Conservation (phyloP, 2,888 invertebrate species). For the Resseliella maxima region DNA sequence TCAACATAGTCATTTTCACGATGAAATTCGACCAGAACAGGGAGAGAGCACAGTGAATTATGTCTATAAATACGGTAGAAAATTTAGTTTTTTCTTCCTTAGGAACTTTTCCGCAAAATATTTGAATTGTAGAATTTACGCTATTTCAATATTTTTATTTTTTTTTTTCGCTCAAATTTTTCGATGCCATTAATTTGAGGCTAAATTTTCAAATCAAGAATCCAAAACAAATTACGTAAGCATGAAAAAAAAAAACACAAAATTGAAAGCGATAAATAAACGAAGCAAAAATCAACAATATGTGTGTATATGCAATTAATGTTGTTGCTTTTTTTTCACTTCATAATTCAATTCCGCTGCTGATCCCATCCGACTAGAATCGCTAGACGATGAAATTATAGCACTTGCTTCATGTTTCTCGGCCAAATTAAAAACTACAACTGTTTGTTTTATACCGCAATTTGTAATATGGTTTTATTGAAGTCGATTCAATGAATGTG, state of each 20-base stretch:
- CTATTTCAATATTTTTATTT: not conserved
- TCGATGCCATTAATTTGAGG: not conserved
- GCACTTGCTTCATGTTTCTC: conserved; percentile 45
- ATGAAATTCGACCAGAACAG: not conserved
- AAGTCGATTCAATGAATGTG: not conserved
- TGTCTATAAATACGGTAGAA: no score
- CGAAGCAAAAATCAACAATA: not conserved
- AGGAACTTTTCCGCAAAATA: no score
- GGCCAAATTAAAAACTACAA: not conserved
- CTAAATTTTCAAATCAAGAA: conserved; percentile 30
- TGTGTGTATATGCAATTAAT: not conserved
- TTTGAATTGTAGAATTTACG: no score
- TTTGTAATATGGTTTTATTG: not conserved
- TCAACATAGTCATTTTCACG: not conserved
- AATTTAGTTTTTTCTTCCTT: no score
- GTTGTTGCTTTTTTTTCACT: not conserved
- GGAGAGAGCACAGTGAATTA: no score
- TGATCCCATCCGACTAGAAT: not conserved
- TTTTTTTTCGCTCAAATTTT: not conserved
- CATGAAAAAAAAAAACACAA: not conserved
- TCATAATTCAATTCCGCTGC: not conserved
- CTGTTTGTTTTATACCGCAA: not conserved
- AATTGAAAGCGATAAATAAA: not conserved
- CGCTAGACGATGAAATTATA: conserved; percentile 36
- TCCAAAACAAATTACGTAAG: conserved; percentile 40